Evolutionary conservation across 2,888 invertebrate species (phyloP), one percentile per base, ranked within the genome.

Genomic region (Catocala nupta): DNA sequence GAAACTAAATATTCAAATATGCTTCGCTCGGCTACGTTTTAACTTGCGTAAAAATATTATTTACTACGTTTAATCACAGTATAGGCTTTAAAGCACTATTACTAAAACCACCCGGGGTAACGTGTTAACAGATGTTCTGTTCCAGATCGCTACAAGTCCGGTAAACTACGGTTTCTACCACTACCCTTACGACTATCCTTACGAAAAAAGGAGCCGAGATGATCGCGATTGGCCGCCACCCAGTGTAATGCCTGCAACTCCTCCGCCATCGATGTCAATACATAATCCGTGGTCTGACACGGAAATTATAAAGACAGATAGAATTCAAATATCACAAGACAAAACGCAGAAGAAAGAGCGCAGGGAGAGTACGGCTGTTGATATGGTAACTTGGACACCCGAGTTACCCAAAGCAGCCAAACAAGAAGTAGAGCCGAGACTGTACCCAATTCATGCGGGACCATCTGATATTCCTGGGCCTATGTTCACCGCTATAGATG

Each of bases 101-200:
- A 86, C 81, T 88, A 86, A 86, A 77, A 80, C 53, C 68, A 81
- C 81, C 71, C 78, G 77, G 70, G 88, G 85, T 93, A 91, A 94
- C 87, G 86, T 70, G 86, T 91, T 94, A 92, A 94, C 81, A 94
- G 94, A 86, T 90, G 87, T 94, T 94, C 89, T 92, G 90, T 90
- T 90, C 88, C 87, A 96, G 96, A 95, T 96, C 80, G 96, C 96
- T 79, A 95, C 96, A 75, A 96, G 95, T 90, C 96, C 97, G 86
- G 82, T 97, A 66, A 97, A 96, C 91, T 97, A 97, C 82, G 97
- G 97, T 16, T 95, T 97, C 55, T 97, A 97, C 84, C 96, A 96
- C 67, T 94, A 95, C 60, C 94, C 93, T 10, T 89, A 92, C 70
- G 93, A 93, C n/a, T 90, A 92, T 75, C 60, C 65, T 34, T 91